A percentile compares a stretch with the other conserved stretches of the same genome.
These are phyloP conservation scores for Leucophora obtusa DNA, from an alignment of 2,888 invertebrate genomes.

Conservation along the genomic window DNA sequence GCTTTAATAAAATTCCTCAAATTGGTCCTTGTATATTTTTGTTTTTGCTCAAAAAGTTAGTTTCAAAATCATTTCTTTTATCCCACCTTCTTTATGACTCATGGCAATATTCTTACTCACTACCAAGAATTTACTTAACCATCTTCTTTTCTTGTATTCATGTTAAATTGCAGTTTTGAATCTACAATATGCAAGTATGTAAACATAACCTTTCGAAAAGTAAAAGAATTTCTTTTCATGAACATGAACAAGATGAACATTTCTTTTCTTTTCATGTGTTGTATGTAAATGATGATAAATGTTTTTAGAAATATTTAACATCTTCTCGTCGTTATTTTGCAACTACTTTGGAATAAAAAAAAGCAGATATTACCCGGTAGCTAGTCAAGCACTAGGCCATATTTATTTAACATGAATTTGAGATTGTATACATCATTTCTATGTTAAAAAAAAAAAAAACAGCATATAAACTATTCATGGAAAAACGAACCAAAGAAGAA, in stretches of 20 bases:
- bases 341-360: neutral
- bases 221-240: conserved; percentile 17
- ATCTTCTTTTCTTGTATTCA: neutral
- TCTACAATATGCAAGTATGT: conserved; percentile 6
- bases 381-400: conserved; percentile 42
- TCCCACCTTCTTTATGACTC: neutral
- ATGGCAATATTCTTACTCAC: neutral
- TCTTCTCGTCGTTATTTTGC: neutral
- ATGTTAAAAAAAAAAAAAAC: neutral
- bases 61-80: neutral
- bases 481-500: too few relatives aligned
- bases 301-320: conserved; percentile 22
- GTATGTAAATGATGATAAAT: conserved; percentile 52
- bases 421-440: conserved; percentile 1
- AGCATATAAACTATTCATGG: neutral
- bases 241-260: neutral
- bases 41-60: neutral
- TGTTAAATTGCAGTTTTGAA: neutral
- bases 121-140: neutral
- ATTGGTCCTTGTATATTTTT: neutral
- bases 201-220: conserved; percentile 26
- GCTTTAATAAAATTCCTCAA: too few relatives aligned
- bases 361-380: conserved; percentile 34
- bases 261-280: conserved; percentile 6
- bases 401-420: conserved; percentile 37